phyloP scores from a whole-genome alignment of 1,140 invertebrate genomes.

The Argopecten irradians region DNA sequence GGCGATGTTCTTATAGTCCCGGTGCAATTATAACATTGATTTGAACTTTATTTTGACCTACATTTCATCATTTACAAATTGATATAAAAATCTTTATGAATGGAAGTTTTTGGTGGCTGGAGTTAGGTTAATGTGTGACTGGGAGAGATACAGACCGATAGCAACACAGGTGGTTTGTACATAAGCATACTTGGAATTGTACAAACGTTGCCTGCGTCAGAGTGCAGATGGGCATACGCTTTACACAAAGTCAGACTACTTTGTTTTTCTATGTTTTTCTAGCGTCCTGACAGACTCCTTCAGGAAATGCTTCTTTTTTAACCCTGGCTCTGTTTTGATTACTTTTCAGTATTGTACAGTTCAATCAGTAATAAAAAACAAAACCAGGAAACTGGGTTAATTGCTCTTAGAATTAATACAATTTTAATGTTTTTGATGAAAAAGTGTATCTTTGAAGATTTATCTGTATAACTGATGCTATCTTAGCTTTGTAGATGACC shows the following conservation, averaged over 20 bases:
- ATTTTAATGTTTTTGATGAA: background rate
- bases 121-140: background rate
- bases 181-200: conserved; percentile 22
- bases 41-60: background rate
- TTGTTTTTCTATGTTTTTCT: background rate
- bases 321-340: no score
- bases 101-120: background rate
- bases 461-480: background rate
- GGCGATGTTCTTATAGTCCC: no score
- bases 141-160: background rate
- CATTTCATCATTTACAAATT: conserved; percentile 8
- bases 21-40: background rate
- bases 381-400: background rate
- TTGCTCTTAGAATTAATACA: background rate
- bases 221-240: conserved; percentile 14
- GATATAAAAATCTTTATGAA: conserved; percentile 10
- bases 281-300: background rate
- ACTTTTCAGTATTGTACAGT: background rate
- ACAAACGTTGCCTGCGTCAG: background rate
- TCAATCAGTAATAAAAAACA: background rate
- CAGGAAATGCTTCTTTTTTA: background rate
- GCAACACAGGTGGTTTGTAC: background rate
- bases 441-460: background rate
- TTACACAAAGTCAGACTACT: background rate
- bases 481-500: background rate